Evolutionary conservation across 92 coral and sea anemone species (phyloP).

Genomic region (Parazoanthus darwini): DNA sequence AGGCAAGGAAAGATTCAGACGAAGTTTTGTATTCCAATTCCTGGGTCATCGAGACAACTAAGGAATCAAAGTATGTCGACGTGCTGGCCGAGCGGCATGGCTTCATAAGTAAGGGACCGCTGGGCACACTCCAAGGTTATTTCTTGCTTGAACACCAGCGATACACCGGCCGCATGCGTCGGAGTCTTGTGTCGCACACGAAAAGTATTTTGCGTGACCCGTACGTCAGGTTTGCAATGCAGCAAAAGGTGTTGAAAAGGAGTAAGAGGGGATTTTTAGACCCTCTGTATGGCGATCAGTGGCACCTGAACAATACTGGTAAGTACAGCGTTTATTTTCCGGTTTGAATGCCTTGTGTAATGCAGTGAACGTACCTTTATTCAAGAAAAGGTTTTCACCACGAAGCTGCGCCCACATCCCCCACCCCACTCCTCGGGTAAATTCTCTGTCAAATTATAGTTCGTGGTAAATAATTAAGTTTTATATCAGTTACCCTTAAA

Average conservation of each 20-base stretch:
- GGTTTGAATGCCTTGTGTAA: background rate
- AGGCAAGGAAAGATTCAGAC: background rate
- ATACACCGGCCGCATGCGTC: slow-evolving; percentile 61
- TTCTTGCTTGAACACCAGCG: slow-evolving; percentile 76
- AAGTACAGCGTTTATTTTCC: slow-evolving; percentile 15
- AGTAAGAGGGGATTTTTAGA: slow-evolving; percentile 79
- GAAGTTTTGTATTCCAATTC: slow-evolving; percentile 70
- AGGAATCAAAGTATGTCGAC: slow-evolving; percentile 79
- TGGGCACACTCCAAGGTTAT: slow-evolving; percentile 74
- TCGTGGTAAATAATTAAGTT: too few species aligned
- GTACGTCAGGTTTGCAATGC: slow-evolving; percentile 72
- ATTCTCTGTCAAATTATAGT: too few species aligned
- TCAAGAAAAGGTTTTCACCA: too few species aligned
- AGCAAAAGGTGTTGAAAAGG: slow-evolving; percentile 81
- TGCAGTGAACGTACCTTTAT: too few species aligned
- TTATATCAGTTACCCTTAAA: too few species aligned
- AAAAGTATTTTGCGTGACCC: slow-evolving; percentile 70
- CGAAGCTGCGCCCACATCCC: too few species aligned
- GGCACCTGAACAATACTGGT: slow-evolving; percentile 97
- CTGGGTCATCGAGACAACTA: slow-evolving; percentile 88
- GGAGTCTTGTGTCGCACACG: slow-evolving; percentile 69
- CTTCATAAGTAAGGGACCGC: slow-evolving; percentile 74
- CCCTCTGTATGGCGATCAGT: slow-evolving; percentile 79
- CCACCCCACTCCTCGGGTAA: too few species aligned
- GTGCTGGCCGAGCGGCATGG: slow-evolving; percentile 76